Conservation (phyloP, 2,797 vertebrate species). For the Pitangus sulphuratus region DNA sequence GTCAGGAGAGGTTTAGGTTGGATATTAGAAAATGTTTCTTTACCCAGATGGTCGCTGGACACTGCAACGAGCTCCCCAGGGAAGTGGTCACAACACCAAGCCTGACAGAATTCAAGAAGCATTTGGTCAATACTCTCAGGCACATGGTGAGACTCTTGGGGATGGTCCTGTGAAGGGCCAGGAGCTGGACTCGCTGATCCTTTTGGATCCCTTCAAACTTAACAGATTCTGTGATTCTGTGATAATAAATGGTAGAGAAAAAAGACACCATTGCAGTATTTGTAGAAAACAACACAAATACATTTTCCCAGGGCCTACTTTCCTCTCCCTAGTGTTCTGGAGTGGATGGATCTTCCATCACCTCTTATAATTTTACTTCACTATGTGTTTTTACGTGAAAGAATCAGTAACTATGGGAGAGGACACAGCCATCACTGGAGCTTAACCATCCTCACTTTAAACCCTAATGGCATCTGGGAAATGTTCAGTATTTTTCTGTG, state of each 20-base stretch:
- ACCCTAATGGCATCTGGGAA: background rate
- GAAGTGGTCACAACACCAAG: background rate
- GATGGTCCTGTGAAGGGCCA: background rate
- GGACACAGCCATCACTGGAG: background rate
- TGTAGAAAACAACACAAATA: background rate
- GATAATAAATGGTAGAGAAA: background rate
- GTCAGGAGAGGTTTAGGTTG: background rate
- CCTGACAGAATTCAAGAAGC: background rate
- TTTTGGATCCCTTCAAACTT: background rate
- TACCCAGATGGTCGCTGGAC: background rate
- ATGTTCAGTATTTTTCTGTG: background rate
- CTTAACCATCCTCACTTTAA: background rate
- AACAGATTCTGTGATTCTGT: background rate
- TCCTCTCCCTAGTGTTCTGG: background rate
- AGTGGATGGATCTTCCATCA: background rate
- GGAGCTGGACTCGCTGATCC: background rate
- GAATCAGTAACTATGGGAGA: background rate
- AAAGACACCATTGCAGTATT: background rate
- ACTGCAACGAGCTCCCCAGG: background rate
- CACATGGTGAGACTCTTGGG: too few relatives aligned
- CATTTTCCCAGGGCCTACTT: background rate
- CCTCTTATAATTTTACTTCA: background rate
- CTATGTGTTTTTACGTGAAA: rapidly evolving
- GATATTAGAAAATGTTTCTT: background rate
- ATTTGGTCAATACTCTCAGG: too few relatives aligned